A percentile compares a stretch with the other conserved stretches of the same genome.
phyloP scores from a whole-genome alignment of 2,888 invertebrate species.

The Diarsia mendica region DNA sequence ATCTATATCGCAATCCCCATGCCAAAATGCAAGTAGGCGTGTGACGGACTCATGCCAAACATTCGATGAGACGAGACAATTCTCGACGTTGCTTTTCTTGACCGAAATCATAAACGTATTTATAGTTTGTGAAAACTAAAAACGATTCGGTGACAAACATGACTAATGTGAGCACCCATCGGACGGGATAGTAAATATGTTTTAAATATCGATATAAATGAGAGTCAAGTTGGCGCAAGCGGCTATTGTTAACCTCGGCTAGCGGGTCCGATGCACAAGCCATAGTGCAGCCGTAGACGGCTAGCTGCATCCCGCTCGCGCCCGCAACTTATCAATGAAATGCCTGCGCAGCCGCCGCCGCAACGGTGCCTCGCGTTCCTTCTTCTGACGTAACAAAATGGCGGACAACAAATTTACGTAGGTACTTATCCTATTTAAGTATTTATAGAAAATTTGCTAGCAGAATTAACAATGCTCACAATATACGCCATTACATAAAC shows the following conservation, averaged over 20 bases:
- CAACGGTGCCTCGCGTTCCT: slow-evolving; percentile 86
- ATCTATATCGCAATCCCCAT: slow-evolving; percentile 72
- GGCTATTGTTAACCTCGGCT: slow-evolving; percentile 67
- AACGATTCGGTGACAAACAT: slow-evolving; percentile 66
- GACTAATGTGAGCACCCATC: slow-evolving; percentile 56
- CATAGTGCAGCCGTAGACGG: slow-evolving; percentile 70
- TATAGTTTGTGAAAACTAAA: slow-evolving; percentile 68
- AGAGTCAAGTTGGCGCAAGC: slow-evolving; percentile 62
- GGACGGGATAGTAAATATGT: slow-evolving; percentile 54
- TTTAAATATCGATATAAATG: slow-evolving; percentile 63
- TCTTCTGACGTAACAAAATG: slow-evolving; percentile 87
- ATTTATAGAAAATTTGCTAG: slow-evolving; percentile 62
- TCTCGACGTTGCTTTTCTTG: slow-evolving; percentile 71
- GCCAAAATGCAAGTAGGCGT: slow-evolving; percentile 80
- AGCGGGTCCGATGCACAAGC: slow-evolving; percentile 67
- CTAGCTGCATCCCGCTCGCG: slow-evolving; percentile 85
- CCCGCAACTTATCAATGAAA: slow-evolving; percentile 88
- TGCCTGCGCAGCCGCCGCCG: slow-evolving; percentile 80
- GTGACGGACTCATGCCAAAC: slow-evolving; percentile 80
- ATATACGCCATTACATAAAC: slow-evolving; percentile 62
- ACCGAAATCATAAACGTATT: slow-evolving; percentile 65
- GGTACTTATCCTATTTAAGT: slow-evolving; percentile 71
- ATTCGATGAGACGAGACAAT: slow-evolving; percentile 75
- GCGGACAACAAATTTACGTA: slow-evolving; percentile 77
- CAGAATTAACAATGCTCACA: slow-evolving; percentile 54